These are phyloP conservation scores for Hafferia zeledoni DNA, from an alignment of 2,797 vertebrate species.

Conservation along the genomic window DNA sequence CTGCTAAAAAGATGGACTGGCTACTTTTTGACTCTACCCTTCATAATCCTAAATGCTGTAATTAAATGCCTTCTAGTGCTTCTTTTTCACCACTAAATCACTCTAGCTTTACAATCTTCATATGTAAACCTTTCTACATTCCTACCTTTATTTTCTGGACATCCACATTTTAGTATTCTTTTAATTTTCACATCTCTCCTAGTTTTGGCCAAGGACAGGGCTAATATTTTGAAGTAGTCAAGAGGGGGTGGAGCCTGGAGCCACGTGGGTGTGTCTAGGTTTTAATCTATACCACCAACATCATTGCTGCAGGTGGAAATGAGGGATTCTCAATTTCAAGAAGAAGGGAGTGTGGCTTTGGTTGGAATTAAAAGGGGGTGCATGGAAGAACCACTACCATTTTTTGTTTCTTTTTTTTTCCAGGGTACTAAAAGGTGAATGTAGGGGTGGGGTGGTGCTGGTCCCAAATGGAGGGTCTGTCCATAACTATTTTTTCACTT, in stretches of 20 bases:
- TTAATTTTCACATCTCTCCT: background rate
- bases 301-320: background rate
- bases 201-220: background rate
- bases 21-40: constrained; percentile 65
- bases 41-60: constrained; percentile 73
- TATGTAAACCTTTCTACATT: background rate
- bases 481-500: background rate
- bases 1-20: constrained; percentile 65
- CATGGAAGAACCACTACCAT: background rate
- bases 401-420: background rate
- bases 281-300: background rate
- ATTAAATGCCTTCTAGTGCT: constrained; percentile 66
- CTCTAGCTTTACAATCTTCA: constrained; percentile 13
- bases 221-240: background rate
- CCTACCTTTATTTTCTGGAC: background rate
- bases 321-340: background rate
- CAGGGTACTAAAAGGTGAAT: background rate
- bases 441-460: background rate
- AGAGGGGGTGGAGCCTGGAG: background rate
- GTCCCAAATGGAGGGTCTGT: background rate
- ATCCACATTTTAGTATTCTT: background rate
- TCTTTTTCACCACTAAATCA: constrained; percentile 59
- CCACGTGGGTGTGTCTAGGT: background rate
- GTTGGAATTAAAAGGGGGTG: background rate
- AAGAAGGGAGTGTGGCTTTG: background rate